phyloP scores from a whole-genome alignment of 2,797 vertebrate genomes.

The Rhabdomys pumilio region DNA sequence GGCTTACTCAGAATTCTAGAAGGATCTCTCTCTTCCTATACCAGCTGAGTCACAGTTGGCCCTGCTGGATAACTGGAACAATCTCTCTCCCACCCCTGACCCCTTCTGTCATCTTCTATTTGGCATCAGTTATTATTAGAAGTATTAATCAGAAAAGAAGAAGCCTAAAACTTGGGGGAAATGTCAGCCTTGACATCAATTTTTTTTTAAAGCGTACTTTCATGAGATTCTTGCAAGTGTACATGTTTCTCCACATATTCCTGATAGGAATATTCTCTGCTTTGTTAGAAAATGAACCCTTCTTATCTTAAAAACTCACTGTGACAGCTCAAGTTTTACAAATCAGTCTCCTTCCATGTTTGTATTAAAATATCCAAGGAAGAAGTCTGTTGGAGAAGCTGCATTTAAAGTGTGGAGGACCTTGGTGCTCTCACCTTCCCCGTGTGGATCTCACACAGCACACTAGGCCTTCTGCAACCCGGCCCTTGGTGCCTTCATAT shows the following conservation, averaged over 20 bases:
- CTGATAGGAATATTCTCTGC: not conserved
- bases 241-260: not conserved
- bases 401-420: not conserved
- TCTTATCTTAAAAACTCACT: conserved; percentile 29
- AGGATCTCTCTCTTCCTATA: not conserved
- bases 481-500: not conserved
- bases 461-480: not conserved
- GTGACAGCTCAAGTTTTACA: not conserved
- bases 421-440: not conserved
- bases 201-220: not conserved
- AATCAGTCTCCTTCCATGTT: not conserved
- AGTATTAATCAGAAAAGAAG: not conserved
- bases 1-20: not conserved
- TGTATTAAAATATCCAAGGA: not conserved
- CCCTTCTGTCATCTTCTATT: not conserved
- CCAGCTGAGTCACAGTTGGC: not conserved
- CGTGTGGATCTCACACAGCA: not conserved
- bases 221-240: not conserved
- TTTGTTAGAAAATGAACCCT: conserved; percentile 32
- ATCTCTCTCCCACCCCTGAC: not conserved
- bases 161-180: not conserved
- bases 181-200: conserved; percentile 17
- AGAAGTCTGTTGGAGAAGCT: not conserved
- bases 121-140: not conserved
- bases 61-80: not conserved